Evolutionary conservation across 2,113 vertebrate genomes (phyloP).

Genomic region (Larimichthys crocea): DNA sequence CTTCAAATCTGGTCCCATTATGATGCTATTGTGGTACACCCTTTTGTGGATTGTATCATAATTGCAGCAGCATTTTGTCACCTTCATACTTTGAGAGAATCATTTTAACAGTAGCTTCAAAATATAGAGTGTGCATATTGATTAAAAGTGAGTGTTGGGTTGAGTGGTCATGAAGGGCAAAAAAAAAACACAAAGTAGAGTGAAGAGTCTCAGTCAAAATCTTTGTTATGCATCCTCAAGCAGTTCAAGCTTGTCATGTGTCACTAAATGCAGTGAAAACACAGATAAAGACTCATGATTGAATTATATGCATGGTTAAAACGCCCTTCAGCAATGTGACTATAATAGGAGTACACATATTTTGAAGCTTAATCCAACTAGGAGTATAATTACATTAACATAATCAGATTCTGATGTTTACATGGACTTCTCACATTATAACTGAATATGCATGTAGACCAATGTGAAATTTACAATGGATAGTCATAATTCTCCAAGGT

Average conservation of each 20-base stretch:
- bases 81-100: neutral
- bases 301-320: conserved; percentile 18
- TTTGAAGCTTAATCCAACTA: conserved; percentile 15
- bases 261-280: neutral
- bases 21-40: neutral
- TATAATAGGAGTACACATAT: conserved; percentile 12
- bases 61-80: neutral
- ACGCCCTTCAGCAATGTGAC: conserved; percentile 4
- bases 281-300: conserved; percentile 1
- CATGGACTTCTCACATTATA: neutral
- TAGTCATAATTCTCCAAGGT: neutral
- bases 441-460: neutral
- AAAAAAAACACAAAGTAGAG: neutral
- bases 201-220: conserved; percentile 2
- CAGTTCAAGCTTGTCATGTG: neutral
- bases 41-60: neutral
- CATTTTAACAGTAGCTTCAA: neutral
- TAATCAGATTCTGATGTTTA: conserved; percentile 11
- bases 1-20: neutral
- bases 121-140: neutral
- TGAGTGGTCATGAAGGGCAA: neutral
- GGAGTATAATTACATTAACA: conserved; percentile 22
- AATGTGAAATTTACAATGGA: conserved; percentile 7
- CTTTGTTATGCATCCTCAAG: neutral
- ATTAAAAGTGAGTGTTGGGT: neutral